Base-by-base conservation (phyloP, 2,113 vertebrate genomes). In the Chlorocebus sabaeus region DNA sequence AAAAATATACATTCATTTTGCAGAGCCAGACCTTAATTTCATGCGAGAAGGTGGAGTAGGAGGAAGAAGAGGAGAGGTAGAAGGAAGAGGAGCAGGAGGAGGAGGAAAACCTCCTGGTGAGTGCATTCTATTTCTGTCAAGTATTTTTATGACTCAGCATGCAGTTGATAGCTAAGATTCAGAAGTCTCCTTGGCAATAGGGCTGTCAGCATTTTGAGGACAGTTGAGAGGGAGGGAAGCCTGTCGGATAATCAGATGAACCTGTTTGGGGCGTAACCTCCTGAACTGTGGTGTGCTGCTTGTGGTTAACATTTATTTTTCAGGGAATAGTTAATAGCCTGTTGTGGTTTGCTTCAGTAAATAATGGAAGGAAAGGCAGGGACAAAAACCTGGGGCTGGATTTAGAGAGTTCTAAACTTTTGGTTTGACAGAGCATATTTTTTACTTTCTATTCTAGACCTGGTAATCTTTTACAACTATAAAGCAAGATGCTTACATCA, bases 81-180 rank as follows among this genome's bases (percentile, higher is more conserved):
- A 70, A 76, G 95, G 90, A 94, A 0, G 5, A 45, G 38, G 22
- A 83, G 43, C 52, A 76, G 16, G 18, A 55, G 7, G n/a, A 70
- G 32, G 68, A 55, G 38, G 43, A 95, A 75, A 48, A 22, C 75
- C 72, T 70, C 86, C 83, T 78, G 78, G 57, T 89, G 90, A 93
- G 92, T 38, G 83, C 52, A 81, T 97, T 84, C 95, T 95, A 96
- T 92, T 96, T 93, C 79, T 97, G 94, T 96, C 95, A 97, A 96
- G 95, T 68, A 96, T 89, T 89, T 96, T 97, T 96, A 95, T 83
- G 92, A 96, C 78, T 95, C 94, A 68, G 45, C 81, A 81, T 79
- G 86, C n/a, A 89, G 32, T 95, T 87, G 57, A 30, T 30, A 78
- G 75, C 75, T 78, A 78, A 78, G 43, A 78, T 27, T 48, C 27